Base-by-base conservation (phyloP, 2,888 invertebrate species). In the Stenodema calcarata region DNA sequence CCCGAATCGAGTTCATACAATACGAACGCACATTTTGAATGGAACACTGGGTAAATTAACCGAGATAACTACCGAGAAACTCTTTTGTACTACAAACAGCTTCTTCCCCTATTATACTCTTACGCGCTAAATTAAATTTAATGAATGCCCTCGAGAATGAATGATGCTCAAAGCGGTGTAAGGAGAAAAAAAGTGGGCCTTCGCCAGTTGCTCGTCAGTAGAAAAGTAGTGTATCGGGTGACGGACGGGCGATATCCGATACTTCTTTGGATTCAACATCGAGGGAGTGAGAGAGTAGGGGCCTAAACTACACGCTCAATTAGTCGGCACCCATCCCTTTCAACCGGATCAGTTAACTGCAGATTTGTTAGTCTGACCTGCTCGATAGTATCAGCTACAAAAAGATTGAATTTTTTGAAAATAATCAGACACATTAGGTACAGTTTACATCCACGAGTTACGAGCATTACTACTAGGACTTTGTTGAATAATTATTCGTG, bases 101-200 rank as follows among this genome's bases (percentile, higher is more conserved):
- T 82, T 82, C 70, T 41, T 69, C 69, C 35, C 35, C 62, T 82
- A 35, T 70, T 69, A 62, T 62, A 62, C 62, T 23, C 23, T 16
- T 27, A 82, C 16, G 84, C 73, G 84, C 73, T 84, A 84, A 84
- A 84, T 84, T 84, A 84, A 73, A 73, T 84, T 84, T 84, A 75
- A 84, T 84, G 84, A 84, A 84, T 42, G 75, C 84, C 44, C 73
- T 28, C 84, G 84, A 84, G 62, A 80, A 84, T 84, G 75, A 50
- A 84, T n/a, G 47, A 44, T 84, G 84, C 84, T 84, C 84, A 73
- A n/a, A 73, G 47, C 84, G 84, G 84, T 44, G 84, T 18, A 70
- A 35, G 18, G 18, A 28, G 28, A 70, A 76, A 84, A 75, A 44
- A 73, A 12, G 44, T n/a, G 23, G 62, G 3, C 23, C 23, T 4